Percentiles rank a stretch among this genome's conserved stretches.
Conservation (phyloP, 2,797 vertebrate species). For the Notolabrus celidotus region DNA sequence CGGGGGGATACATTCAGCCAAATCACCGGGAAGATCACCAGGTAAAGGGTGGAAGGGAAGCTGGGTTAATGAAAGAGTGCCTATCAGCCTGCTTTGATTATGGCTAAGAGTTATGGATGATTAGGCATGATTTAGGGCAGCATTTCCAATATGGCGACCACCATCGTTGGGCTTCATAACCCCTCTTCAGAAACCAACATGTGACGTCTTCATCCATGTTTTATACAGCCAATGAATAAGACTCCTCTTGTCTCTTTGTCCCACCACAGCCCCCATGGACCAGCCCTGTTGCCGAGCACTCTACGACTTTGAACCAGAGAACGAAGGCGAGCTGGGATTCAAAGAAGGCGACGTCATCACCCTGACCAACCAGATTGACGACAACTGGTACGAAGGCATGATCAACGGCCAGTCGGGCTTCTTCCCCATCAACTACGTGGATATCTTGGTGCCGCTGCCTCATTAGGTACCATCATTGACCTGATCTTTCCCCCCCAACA, state of each 20-base stretch:
- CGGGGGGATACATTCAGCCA: slow-evolving; percentile 89
- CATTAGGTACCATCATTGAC: slow-evolving; percentile 84
- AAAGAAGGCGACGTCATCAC: slow-evolving; percentile 96
- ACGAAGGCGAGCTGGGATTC: slow-evolving; percentile 96
- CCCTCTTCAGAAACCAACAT: no score
- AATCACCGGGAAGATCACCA: slow-evolving; percentile 90
- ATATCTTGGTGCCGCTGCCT: slow-evolving; percentile 95
- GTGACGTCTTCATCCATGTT: no score
- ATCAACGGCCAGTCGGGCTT: slow-evolving; percentile 95
- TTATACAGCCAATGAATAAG: no score
- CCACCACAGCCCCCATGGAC: slow-evolving; percentile 86
- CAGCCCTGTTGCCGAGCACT: slow-evolving; percentile 95
- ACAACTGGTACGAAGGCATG: slow-evolving; percentile 98
- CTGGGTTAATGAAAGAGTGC: background rate
- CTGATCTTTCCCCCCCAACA: slow-evolving; percentile 34
- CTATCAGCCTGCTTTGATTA: background rate
- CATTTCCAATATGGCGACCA: no score
- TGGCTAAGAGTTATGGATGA: no score
- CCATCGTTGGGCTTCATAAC: no score
- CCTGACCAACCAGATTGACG: slow-evolving; percentile 96
- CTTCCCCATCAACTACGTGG: slow-evolving; percentile 97
- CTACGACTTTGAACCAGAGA: slow-evolving; percentile 97
- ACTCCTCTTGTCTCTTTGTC: background rate
- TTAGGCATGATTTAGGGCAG: no score
- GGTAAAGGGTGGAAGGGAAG: slow-evolving; percentile 78